Evolutionary conservation across 2,113 vertebrate genomes (phyloP).

Genomic region (Panthera tigris): DNA sequence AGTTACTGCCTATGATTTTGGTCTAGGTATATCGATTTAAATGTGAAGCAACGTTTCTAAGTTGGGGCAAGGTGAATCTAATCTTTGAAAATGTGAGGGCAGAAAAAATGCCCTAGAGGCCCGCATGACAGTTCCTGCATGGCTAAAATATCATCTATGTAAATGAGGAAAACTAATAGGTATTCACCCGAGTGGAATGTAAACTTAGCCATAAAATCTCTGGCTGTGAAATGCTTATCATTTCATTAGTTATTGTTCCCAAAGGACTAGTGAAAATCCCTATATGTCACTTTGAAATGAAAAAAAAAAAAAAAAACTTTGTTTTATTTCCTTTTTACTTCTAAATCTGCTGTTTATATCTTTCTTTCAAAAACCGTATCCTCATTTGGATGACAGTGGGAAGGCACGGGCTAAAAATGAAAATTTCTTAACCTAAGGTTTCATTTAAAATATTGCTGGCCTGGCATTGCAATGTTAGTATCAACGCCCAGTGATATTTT

Average conservation of each 20-base stretch:
- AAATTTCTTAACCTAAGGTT: not conserved
- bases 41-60: not conserved
- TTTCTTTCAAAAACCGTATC: not conserved
- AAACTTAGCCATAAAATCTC: not conserved
- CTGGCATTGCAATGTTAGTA: not conserved
- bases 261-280: not conserved
- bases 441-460: not conserved
- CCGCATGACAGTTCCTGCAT: not conserved
- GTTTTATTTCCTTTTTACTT: conserved; percentile 5
- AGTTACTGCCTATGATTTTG: not conserved
- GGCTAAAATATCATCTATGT: not conserved
- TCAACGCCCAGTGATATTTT: not conserved
- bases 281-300: not conserved
- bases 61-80: not conserved
- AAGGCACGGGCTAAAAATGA: not conserved
- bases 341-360: not conserved
- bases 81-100: not conserved
- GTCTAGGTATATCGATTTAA: not conserved
- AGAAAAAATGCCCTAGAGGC: not conserved
- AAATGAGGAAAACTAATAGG: not conserved
- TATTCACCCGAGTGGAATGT: not conserved
- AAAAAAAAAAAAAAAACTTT: not conserved
- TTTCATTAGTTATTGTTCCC: not conserved
- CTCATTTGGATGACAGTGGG: not conserved
- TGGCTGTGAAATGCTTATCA: not conserved